Base-by-base conservation (phyloP, 2,888 invertebrate species). In the Eristalis pertinax region DNA sequence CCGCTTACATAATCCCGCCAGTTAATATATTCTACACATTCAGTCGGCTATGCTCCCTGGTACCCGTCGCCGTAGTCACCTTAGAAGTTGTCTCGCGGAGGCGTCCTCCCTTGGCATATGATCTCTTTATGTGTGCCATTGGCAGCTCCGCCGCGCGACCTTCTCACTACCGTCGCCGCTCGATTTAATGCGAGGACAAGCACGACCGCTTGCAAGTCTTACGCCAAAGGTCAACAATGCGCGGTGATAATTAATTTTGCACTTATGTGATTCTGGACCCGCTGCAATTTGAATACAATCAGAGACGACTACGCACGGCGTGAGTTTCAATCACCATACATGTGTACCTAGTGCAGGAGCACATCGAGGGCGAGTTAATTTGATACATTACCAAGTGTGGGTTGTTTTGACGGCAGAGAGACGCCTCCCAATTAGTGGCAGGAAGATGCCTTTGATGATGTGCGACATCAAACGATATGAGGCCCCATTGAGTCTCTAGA, bases 241-340 rank as follows among this genome's bases (percentile, higher is more conserved):
- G 26, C 63, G 64, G 41, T 56, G 80, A 63, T 58, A 81, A 74
- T 74, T 58, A 81, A 81, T 74, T 81, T 63, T 41, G 63, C 69
- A 80, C 41, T 64, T 69, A 69, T n/a, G 32, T 41, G 50, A 63
- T 68, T 58, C 29, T n/a, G 38, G 26, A 80, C 32, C 32, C 32
- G 32, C 32, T 32, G 32, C 32, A 32, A 32, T 79, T 72, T 60
- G 35, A 73, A 67, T 43, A 60, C 58, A 72, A 22, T 64, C n/a
- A 50, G 38, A 22, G 13, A 13, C 13, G 26, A 24, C 26, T 5
- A 26, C 26, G 26, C 26, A 29, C 29, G 29, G 2, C 4, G 29
- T 29, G 29, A 4, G 29, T 29, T 29, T 29, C 29, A 5, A 5
- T 4, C 29, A 29, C 29, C 29, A 29, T 4, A 29, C 29, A 29